phyloP scores from a whole-genome alignment of 2,888 invertebrate genomes.

The Coelogynopora nodosa region DNA sequence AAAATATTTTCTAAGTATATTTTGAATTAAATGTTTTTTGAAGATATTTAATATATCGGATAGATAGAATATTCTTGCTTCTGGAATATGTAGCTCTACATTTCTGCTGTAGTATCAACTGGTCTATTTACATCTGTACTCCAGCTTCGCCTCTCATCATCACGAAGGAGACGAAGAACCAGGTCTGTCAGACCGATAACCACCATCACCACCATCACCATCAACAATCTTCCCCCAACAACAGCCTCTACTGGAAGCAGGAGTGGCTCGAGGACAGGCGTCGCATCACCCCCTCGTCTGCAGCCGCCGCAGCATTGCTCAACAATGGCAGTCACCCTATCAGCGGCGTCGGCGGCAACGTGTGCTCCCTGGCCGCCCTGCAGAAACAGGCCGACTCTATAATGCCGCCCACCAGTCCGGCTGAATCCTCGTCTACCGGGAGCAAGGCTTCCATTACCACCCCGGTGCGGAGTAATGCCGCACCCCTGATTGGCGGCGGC shows the following conservation, averaged over 20 bases:
- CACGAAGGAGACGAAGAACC: not conserved
- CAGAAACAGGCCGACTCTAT: conserved; percentile 21
- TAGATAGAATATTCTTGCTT: no score
- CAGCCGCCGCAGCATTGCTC: not conserved
- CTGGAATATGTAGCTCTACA: no score
- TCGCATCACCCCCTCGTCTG: not conserved
- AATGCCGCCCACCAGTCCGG: not conserved
- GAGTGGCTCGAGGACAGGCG: not conserved
- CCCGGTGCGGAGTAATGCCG: not conserved
- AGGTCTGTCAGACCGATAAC: not conserved
- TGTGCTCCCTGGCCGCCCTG: not conserved
- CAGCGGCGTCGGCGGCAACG: no score
- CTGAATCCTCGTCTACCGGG: not conserved
- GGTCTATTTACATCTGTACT: not conserved
- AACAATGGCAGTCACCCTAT: not conserved
- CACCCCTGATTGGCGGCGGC: not conserved
- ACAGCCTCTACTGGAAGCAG: not conserved
- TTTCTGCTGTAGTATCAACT: no score
- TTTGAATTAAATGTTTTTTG: no score
- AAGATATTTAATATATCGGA: no score
- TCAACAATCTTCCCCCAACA: no score
- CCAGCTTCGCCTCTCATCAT: conserved; percentile 11
- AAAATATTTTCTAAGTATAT: no score
- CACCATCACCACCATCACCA: no score
- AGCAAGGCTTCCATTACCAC: not conserved